These are phyloP conservation scores for Nemopilema nomurai DNA, from an alignment of 30 jellyfish, hydroid and myxozoan species.

Conservation along the genomic window DNA sequence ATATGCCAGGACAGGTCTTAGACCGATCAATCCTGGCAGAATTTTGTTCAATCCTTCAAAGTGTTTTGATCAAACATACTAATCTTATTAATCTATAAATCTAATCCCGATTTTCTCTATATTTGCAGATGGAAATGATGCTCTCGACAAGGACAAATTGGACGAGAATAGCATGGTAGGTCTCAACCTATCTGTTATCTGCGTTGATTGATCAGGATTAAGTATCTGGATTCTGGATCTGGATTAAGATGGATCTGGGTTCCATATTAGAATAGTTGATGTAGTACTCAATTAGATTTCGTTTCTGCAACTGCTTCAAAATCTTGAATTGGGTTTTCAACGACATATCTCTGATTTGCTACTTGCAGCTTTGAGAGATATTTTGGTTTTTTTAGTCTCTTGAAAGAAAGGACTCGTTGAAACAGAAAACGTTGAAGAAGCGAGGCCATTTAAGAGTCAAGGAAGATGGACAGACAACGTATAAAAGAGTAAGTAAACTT, in stretches of 20 bases:
- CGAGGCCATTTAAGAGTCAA: conserved; percentile 93
- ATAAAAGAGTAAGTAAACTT: conserved; percentile 74
- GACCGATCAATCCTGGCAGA: too few relatives aligned
- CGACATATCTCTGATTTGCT: too few relatives aligned
- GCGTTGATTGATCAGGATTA: not conserved
- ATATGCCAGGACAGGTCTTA: too few relatives aligned
- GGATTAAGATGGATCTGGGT: too few relatives aligned
- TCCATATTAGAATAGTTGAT: too few relatives aligned
- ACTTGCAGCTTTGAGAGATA: too few relatives aligned
- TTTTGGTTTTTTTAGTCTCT: conserved; percentile 44
- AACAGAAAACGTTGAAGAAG: conserved; percentile 66
- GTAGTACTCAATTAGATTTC: too few relatives aligned
- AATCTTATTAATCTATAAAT: too few relatives aligned
- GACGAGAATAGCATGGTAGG: conserved; percentile 18
- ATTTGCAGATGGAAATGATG: conserved; percentile 15
- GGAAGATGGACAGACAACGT: conserved; percentile 94
- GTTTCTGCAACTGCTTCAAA: too few relatives aligned
- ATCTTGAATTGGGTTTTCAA: too few relatives aligned
- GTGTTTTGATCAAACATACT: too few relatives aligned
- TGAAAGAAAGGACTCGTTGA: conserved; percentile 78
- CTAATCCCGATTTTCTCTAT: not conserved
- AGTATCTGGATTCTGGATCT: not conserved
- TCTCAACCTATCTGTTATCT: not conserved
- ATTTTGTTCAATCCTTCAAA: too few relatives aligned
- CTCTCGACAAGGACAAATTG: not conserved